A percentile compares a stretch with the other conserved stretches of the same genome.
Evolutionary conservation across 2,797 vertebrate species (phyloP).

Genomic region (Sebastes oblongus): DNA sequence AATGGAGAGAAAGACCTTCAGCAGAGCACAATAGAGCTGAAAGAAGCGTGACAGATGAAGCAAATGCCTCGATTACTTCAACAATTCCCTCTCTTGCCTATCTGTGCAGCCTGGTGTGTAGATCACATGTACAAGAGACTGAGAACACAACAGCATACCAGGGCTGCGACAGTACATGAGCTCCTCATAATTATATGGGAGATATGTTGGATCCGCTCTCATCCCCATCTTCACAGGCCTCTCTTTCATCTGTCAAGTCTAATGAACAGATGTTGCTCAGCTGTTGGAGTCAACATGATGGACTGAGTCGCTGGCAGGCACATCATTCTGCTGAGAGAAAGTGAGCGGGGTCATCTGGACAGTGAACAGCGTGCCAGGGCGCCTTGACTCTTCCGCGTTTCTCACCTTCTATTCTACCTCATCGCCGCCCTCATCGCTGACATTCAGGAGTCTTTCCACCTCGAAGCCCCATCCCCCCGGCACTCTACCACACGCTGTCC

Average conservation of each 20-base stretch:
- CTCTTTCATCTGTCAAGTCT: conserved; percentile 83
- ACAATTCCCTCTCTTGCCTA: conserved; percentile 40
- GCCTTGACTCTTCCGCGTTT: conserved; percentile 55
- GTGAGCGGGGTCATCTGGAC: conserved; percentile 75
- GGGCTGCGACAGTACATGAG: conserved; percentile 3
- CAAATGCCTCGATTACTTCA: conserved; percentile 69
- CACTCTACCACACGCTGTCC: conserved; percentile 59
- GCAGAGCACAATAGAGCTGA: conserved; percentile 50
- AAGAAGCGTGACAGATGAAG: conserved; percentile 67
- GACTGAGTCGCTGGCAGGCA: conserved; percentile 76
- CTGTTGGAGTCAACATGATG: conserved; percentile 83
- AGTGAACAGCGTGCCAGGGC: conserved; percentile 59
- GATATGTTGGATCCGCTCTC: conserved; percentile 46
- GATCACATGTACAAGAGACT: conserved; percentile 42
- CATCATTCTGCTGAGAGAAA: conserved; percentile 73
- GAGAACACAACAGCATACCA: conserved; percentile 17
- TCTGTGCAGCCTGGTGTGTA: conserved; percentile 31
- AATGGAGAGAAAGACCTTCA: conserved; percentile 76
- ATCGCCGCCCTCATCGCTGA: conserved; percentile 56
- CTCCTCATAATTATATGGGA: conserved; percentile 38
- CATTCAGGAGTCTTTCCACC: conserved; percentile 61
- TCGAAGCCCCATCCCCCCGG: conserved; percentile 18
- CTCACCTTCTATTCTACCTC: conserved; percentile 52
- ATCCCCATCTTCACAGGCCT: conserved; percentile 48
- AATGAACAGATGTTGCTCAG: conserved; percentile 87